Conservation (phyloP, 2,113 vertebrate species). For the Urocitellus parryii region DNA sequence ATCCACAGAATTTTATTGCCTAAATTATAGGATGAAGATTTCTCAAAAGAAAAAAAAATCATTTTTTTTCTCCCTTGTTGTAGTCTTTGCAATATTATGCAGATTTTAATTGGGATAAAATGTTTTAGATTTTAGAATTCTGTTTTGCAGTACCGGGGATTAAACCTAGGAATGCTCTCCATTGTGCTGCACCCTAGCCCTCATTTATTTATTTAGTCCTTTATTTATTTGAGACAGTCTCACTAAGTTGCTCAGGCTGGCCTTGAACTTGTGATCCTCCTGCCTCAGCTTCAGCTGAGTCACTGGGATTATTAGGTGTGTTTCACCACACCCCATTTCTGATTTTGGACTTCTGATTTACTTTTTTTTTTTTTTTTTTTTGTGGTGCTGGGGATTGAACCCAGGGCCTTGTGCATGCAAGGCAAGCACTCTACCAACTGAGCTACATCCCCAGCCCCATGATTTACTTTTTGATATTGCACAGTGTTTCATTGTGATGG, state of each 20-base stretch:
- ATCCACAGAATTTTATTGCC: slow-evolving; percentile 21
- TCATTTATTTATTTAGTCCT: too few relatives aligned
- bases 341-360: neutral
- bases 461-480: neutral
- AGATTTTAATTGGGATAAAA: slow-evolving; percentile 11
- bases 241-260: too few relatives aligned
- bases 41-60: neutral
- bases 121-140: neutral
- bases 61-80: neutral
- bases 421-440: too few relatives aligned
- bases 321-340: neutral
- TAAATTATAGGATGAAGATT: slow-evolving; percentile 27
- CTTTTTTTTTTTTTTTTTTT: neutral
- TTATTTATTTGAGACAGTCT: too few relatives aligned
- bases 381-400: too few relatives aligned
- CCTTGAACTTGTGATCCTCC: too few relatives aligned
- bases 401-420: too few relatives aligned
- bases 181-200: too few relatives aligned
- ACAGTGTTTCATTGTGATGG: neutral
- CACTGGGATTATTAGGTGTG: too few relatives aligned
- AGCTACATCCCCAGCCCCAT: too few relatives aligned
- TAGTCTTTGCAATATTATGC: neutral
- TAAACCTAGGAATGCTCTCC: too few relatives aligned
- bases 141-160: neutral
- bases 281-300: too few relatives aligned